These are phyloP conservation scores for Luffia ferchaultella DNA, from an alignment of 2,888 invertebrate species.

Conservation along the genomic window DNA sequence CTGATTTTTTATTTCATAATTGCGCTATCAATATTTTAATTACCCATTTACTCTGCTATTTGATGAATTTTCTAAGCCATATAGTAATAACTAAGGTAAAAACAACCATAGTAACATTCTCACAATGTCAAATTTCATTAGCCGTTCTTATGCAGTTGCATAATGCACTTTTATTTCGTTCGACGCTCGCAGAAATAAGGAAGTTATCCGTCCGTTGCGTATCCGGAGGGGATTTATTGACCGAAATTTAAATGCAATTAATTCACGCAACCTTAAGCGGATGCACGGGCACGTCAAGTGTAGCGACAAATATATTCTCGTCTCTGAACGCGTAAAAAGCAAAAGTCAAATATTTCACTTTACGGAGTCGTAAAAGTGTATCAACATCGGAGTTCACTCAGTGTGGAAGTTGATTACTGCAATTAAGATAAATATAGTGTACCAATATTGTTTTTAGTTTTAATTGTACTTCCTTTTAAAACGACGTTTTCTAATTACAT, in stretches of 20 bases:
- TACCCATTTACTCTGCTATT: no score
- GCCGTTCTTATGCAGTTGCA: no score
- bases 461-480: constrained; percentile 24
- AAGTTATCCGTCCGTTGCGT: constrained; percentile 12
- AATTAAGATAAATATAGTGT: neutral
- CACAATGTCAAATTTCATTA: no score
- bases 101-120: no score
- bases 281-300: constrained; percentile 9
- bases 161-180: neutral
- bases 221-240: constrained; percentile 31
- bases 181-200: neutral
- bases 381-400: no score
- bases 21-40: no score
- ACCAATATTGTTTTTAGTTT: neutral
- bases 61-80: no score
- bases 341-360: constrained; percentile 25
- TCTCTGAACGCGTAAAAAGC: constrained; percentile 18
- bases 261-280: constrained; percentile 9
- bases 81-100: no score
- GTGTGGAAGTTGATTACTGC: no score
- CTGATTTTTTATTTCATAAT: no score
- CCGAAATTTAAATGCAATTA: constrained; percentile 33
- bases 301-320: constrained; percentile 31
- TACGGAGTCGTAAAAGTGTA: no score
- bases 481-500: no score